These are phyloP conservation scores for Sinocyclocheilus anshuiensis DNA, from an alignment of 2,113 vertebrate species.

Conservation along the genomic window DNA sequence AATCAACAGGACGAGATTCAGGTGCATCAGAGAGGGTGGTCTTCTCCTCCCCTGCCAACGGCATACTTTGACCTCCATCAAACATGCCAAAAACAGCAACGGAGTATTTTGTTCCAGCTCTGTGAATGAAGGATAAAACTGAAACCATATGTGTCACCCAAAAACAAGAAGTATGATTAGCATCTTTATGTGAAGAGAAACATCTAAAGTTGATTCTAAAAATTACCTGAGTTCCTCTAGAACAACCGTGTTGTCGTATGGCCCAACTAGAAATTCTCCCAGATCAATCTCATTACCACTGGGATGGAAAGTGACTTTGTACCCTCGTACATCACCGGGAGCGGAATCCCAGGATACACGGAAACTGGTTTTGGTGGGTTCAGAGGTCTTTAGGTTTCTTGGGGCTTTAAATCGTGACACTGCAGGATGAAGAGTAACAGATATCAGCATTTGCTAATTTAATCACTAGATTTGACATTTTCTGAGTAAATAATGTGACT, in stretches of 20 bases:
- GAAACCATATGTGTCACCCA: background rate
- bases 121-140: slow-evolving; percentile 63
- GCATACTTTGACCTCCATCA: slow-evolving; percentile 89
- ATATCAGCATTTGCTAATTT: slow-evolving; percentile 43
- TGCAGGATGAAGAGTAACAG: slow-evolving; percentile 66
- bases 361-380: slow-evolving; percentile 91
- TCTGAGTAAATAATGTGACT: background rate
- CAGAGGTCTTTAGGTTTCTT: slow-evolving; percentile 92
- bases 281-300: slow-evolving; percentile 77
- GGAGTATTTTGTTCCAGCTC: slow-evolving; percentile 92
- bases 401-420: slow-evolving; percentile 91
- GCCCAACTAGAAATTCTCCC: slow-evolving; percentile 88
- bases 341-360: slow-evolving; percentile 93
- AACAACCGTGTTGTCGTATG: slow-evolving; percentile 93
- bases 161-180: background rate
- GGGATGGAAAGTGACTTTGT: slow-evolving; percentile 93
- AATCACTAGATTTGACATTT: background rate
- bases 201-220: background rate
- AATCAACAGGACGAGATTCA: slow-evolving; percentile 61
- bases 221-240: slow-evolving; percentile 92
- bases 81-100: slow-evolving; percentile 96
- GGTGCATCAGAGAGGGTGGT: slow-evolving; percentile 88
- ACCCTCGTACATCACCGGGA: slow-evolving; percentile 87
- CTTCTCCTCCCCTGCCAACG: slow-evolving; percentile 91
- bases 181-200: background rate